Evolutionary conservation across 2,888 invertebrate species (phyloP).

Genomic region (Polyommatus iphigenia): DNA sequence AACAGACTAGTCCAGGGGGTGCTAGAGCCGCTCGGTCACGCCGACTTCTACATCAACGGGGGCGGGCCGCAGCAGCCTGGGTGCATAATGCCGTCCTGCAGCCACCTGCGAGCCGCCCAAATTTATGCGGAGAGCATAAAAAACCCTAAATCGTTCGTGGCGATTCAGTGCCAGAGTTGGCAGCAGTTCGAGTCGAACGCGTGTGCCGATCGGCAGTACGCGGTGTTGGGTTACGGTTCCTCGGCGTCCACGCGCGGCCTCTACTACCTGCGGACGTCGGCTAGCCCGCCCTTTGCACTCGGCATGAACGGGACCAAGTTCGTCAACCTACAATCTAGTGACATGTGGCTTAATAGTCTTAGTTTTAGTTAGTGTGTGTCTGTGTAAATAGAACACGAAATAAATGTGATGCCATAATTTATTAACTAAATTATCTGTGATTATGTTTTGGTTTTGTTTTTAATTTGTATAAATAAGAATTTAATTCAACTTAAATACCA

Average conservation of each 20-base stretch:
- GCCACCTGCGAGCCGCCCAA: constrained; percentile 70
- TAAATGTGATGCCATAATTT: constrained; percentile 36
- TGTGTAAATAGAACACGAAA: background rate
- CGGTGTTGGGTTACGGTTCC: constrained; percentile 72
- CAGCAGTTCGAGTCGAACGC: constrained; percentile 61
- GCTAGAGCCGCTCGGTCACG: constrained; percentile 82
- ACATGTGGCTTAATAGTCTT: constrained; percentile 38
- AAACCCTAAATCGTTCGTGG: constrained; percentile 66
- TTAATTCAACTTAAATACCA: background rate
- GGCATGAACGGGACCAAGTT: constrained; percentile 66
- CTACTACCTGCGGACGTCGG: constrained; percentile 67
- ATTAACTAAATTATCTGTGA: background rate
- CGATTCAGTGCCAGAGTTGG: constrained; percentile 64
- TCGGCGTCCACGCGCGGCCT: constrained; percentile 64
- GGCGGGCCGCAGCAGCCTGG: constrained; percentile 86
- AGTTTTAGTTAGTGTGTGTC: constrained; percentile 3
- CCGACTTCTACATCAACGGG: constrained; percentile 87
- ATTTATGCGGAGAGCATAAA: constrained; percentile 68
- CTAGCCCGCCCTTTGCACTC: constrained; percentile 63
- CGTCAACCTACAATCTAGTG: constrained; percentile 38
- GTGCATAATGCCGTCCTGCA: constrained; percentile 78
- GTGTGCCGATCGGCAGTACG: constrained; percentile 60
- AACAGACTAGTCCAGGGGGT: constrained; percentile 73
- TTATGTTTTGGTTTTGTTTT: background rate
- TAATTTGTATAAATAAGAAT: background rate